Percentiles rank a stretch among this genome's conserved stretches.
These are phyloP conservation scores for Shargacucullia verbasci DNA, from an alignment of 2,888 invertebrate genomes.

Conservation along the genomic window DNA sequence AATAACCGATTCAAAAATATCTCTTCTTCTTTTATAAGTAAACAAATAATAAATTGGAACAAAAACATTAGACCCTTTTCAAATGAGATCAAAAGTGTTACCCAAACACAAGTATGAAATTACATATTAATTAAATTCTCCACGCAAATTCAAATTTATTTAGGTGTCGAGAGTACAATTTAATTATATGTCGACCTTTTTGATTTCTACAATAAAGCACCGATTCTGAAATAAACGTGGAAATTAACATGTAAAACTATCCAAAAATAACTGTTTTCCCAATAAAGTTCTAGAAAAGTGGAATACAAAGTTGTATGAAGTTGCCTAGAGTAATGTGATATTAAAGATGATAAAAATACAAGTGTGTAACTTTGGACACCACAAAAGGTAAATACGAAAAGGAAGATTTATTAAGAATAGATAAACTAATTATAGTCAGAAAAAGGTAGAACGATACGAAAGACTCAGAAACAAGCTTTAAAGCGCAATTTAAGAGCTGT, in stretches of 20 bases:
- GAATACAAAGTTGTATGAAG: not conserved
- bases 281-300: not conserved
- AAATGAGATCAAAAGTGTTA: constrained; percentile 39
- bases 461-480: no score
- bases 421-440: no score
- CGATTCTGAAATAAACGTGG: not conserved
- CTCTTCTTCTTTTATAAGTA: no score
- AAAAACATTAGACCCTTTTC: constrained; percentile 47
- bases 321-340: not conserved
- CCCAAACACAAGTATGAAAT: constrained; percentile 44
- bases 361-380: no score
- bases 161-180: constrained; percentile 20
- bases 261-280: not conserved
- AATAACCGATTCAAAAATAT: no score
- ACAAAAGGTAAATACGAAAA: no score
- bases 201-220: not conserved
- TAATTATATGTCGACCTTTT: constrained; percentile 7
- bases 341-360: not conserved
- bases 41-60: constrained; percentile 20
- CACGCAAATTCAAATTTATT: constrained; percentile 36
- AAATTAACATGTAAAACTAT: no score
- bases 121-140: constrained; percentile 43
- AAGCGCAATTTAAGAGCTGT: no score
- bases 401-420: no score
- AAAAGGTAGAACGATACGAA: no score